Evolutionary conservation across 2,888 invertebrate species (phyloP).

Genomic region (Chrysina gloriosa): DNA sequence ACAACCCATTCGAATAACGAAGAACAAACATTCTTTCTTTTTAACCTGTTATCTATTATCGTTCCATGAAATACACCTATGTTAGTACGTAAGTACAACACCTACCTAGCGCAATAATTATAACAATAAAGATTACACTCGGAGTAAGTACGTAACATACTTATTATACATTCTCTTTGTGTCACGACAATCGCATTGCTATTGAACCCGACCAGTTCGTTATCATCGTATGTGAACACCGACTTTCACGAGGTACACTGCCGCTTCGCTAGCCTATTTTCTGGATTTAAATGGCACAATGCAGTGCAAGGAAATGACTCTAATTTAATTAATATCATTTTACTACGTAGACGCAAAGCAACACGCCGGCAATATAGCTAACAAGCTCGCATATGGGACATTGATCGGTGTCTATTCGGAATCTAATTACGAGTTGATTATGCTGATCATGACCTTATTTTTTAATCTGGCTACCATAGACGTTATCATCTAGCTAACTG

Average conservation of each 20-base stretch:
- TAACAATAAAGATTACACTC: neutral
- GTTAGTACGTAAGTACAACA: neutral
- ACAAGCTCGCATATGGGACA: neutral
- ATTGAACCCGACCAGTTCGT: neutral
- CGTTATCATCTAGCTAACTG: too few relatives aligned
- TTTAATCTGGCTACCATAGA: too few relatives aligned
- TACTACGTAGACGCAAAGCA: neutral
- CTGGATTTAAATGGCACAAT: neutral
- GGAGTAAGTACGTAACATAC: neutral
- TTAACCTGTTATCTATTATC: too few relatives aligned
- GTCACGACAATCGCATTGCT: neutral
- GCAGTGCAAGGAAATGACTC: neutral
- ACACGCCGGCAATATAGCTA: neutral
- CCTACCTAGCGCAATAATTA: neutral
- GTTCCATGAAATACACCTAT: too few relatives aligned
- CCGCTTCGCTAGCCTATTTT: neutral
- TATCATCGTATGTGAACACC: neutral
- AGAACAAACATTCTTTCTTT: too few relatives aligned
- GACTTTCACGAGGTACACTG: neutral
- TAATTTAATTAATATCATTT: slow-evolving; percentile 10
- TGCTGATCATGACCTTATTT: neutral
- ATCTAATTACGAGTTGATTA: neutral
- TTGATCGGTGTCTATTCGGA: neutral
- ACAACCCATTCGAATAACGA: too few relatives aligned
- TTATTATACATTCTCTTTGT: neutral